Evolutionary conservation across 2,888 invertebrate genomes (phyloP), one percentile per base, ranked within the genome.

Genomic region (Oxystoma pomonae): DNA sequence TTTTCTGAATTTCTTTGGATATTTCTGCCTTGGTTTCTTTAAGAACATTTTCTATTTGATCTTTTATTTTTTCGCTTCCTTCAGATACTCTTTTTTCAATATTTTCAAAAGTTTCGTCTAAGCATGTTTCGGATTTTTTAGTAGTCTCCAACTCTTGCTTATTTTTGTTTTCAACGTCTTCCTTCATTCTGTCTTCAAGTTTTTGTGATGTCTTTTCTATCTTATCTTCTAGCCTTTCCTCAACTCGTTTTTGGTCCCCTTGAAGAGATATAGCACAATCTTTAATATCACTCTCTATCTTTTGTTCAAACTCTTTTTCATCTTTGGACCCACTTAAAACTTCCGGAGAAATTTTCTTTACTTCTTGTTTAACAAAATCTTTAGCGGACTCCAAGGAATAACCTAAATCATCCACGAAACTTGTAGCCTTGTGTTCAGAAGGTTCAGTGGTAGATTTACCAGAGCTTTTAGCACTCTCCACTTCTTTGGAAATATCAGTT

Each of bases 161-260:
- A 18, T 22, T 21, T 59, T 58, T 16, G 18, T 19, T 22, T 17
- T 20, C 51, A 20, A 57, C 58, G n/a, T 3, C 35, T 12, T 57
- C 1, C 2, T 12, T 20, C 35, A n/a, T 57, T 53, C 18, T n/a
- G 52, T 58, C 58, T 52, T 17, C 20, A 16, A 20, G 21, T 12
- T 58, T 59, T 16, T 66, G 57, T 16, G 66, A 60, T 59, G 20
- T 19, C 16, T 58, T 60, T 61, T 66, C 55, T n/a, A 16, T 49
- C 1, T 16, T n/a, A 35, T 55, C 49, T 60, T 60, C 21, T 5
- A 56, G 5, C 20, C 19, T 49, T 21, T 68, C 60, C 51, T 63
- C 61, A 17, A 49, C 19, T 52, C 18, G 20, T 20, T 18, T 21
- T 51, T 20, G n/a, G 50, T 50, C 53, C n/a, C n/a, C 19, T 53